phyloP scores from a whole-genome alignment of 2,888 invertebrate species.

The Ennomos quercinarius region DNA sequence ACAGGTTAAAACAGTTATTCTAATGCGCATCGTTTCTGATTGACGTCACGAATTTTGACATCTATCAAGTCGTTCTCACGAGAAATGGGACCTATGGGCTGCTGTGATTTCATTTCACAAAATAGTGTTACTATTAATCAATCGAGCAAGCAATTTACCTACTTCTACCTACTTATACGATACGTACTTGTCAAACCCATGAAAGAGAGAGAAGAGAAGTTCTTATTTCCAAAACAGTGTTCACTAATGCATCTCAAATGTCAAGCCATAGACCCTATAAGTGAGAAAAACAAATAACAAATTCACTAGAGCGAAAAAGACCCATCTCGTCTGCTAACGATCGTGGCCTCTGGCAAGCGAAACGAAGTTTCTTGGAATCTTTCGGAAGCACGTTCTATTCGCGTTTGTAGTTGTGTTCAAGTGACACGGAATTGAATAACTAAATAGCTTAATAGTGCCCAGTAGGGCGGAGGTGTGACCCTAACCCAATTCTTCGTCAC shows the following conservation, averaged over 20 bases:
- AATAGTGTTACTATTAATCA: too few species aligned
- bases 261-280: neutral
- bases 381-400: conserved; percentile 36
- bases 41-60: too few species aligned
- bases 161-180: too few species aligned
- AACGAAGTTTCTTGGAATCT: conserved; percentile 31
- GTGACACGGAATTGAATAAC: conserved; percentile 33
- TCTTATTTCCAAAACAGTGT: too few species aligned
- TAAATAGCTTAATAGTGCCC: conserved; percentile 25
- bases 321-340: conserved; percentile 28
- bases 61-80: too few species aligned
- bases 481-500: conserved; percentile 30
- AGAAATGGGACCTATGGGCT: too few species aligned
- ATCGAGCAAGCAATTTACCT: too few species aligned
- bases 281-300: neutral
- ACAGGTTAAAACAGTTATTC: too few species aligned
- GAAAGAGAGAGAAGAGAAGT: too few species aligned
- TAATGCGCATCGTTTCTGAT: too few species aligned
- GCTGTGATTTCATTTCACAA: too few species aligned
- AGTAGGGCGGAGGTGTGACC: conserved; percentile 16
- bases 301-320: conserved; percentile 13
- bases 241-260: neutral
- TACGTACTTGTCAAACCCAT: too few species aligned
- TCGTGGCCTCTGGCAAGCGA: conserved; percentile 34
- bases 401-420: conserved; percentile 30